Percentiles rank a stretch among this genome's conserved stretches.
phyloP scores from a whole-genome alignment of 2,888 invertebrate genomes.

The Diogma glabrata region DNA sequence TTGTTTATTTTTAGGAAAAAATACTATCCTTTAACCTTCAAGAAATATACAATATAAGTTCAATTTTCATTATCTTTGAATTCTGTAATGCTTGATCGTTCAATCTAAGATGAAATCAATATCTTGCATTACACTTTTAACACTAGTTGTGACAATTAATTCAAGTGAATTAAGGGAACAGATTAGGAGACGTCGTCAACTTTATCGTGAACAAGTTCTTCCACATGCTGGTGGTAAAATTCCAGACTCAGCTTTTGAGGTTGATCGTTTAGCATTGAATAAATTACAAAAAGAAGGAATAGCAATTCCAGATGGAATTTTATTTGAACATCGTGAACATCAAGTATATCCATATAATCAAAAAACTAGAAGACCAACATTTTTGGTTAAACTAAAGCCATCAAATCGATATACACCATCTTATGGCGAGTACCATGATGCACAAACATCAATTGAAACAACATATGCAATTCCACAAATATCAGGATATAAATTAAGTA shows the following conservation, averaged over 20 bases:
- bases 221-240: slow-evolving; percentile 51
- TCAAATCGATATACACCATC: slow-evolving; percentile 42
- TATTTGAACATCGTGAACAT: slow-evolving; percentile 39
- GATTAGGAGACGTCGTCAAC: too few species aligned
- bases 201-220: slow-evolving; percentile 49
- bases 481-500: slow-evolving; percentile 25
- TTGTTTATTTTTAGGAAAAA: too few species aligned
- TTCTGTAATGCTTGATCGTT: too few species aligned
- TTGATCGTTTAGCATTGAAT: slow-evolving; percentile 46
- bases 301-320: slow-evolving; percentile 45
- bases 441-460: slow-evolving; percentile 42
- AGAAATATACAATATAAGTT: too few species aligned
- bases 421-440: slow-evolving; percentile 38
- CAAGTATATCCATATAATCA: slow-evolving; percentile 33
- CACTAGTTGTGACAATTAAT: too few species aligned
- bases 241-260: slow-evolving; percentile 48
- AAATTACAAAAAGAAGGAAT: slow-evolving; percentile 50
- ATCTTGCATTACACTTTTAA: too few species aligned
- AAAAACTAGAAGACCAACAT: slow-evolving; percentile 30
- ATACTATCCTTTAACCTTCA: too few species aligned
- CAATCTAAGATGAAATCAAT: too few species aligned
- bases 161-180: too few species aligned
- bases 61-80: too few species aligned
- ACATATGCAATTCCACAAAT: slow-evolving; percentile 44
- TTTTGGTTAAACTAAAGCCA: slow-evolving; percentile 38